Conservation (phyloP, 2,888 invertebrate species). For the Amorpha juglandis region DNA sequence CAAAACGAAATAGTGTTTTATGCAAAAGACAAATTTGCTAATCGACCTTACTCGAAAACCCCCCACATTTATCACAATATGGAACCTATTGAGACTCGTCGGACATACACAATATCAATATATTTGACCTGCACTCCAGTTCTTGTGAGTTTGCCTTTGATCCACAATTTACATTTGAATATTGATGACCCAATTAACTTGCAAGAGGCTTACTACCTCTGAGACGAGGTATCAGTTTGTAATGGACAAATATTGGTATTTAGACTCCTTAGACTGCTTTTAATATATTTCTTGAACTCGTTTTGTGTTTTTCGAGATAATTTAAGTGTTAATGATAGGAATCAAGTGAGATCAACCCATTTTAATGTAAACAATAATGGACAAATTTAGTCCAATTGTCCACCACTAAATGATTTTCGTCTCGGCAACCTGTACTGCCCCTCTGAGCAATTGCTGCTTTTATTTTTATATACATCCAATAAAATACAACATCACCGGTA, state of each 20-base stretch:
- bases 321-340: too few relatives aligned
- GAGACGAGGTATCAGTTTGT: not conserved
- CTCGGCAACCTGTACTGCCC: too few relatives aligned
- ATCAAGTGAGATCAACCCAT: too few relatives aligned
- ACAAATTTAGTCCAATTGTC: too few relatives aligned
- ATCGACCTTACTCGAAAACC: not conserved
- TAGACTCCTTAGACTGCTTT: not conserved
- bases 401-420: too few relatives aligned
- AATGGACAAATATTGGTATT: not conserved
- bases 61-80: not conserved
- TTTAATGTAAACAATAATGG: too few relatives aligned
- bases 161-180: slow-evolving; percentile 7
- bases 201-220: not conserved
- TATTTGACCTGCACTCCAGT: not conserved
- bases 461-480: too few relatives aligned
- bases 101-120: not conserved
- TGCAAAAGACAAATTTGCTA: too few relatives aligned
- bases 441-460: too few relatives aligned
- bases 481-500: too few relatives aligned
- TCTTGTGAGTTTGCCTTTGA: slow-evolving; percentile 8
- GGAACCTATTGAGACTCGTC: not conserved
- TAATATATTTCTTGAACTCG: not conserved
- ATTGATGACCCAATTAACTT: slow-evolving; percentile 20
- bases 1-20: too few relatives aligned
- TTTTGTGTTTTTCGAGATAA: too few relatives aligned